Evolutionary conservation across 2,888 invertebrate genomes (phyloP), one percentile per base, ranked within the genome.

Genomic region (Ennomos fuscantarius): DNA sequence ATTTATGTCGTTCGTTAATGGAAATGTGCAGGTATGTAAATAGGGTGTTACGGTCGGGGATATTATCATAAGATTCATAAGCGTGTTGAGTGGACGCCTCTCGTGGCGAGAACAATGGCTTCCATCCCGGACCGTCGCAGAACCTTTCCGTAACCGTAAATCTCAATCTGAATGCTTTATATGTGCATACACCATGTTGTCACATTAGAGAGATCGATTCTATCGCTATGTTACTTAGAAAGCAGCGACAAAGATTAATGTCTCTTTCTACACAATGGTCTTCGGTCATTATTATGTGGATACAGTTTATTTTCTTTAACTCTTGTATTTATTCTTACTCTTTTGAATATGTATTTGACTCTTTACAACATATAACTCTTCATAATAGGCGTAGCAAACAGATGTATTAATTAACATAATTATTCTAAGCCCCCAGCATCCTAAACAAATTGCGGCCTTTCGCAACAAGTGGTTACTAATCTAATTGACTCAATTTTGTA

Each of bases 91-190:
- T 57, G 74, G 76, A 82, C 79, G 70, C 80, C 78, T 83, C 68
- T 65, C 59, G 60, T 47, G 60, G 65, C 66, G 71, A 79, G 74
- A 84, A 86, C 87, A 87, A 86, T 84, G 69, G 68, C 78, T 81
- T 81, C 78, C 81, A 73, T 57, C 51, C 56, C 63, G 63, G 43
- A 56, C 42, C 48, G 15, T 55, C 52, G 49, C 60, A 67, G 74
- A 72, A 76, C 81, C 66, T 78, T 80, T 78, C 79, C 78, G 74
- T 69, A 74, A 68, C 68, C 56, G 74, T 67, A 83, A 83, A 82
- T 81, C 74, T 70, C 72, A 73, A 82, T 84, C 65, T 49, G 62
- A 46, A 68, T 66, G 65, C 64, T 81, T 79, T 74, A 70, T 76
- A 81, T 79, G 81, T 78, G 76, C 81, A 79, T 79, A 81, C 74